phyloP scores from a whole-genome alignment of 1,140 invertebrate genomes.

The Drosophila fuyamai region DNA sequence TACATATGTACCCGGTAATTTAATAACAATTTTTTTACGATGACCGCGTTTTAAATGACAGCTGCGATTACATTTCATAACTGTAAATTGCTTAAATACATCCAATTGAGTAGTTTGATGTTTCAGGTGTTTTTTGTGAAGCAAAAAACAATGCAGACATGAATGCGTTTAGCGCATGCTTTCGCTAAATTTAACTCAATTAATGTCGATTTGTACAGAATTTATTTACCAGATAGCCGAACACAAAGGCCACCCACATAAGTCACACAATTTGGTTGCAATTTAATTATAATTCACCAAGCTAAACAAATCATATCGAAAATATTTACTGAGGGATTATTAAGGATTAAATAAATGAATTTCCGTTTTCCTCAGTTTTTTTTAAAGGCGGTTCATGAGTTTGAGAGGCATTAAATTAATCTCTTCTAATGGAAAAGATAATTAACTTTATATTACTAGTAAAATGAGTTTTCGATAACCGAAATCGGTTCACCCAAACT shows the following conservation, averaged over 20 bases:
- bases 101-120: not conserved
- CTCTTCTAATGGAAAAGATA: too few species aligned
- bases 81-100: constrained; percentile 1
- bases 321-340: too few species aligned
- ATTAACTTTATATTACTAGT: too few species aligned
- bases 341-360: too few species aligned
- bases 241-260: too few species aligned
- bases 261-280: not conserved
- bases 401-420: too few species aligned
- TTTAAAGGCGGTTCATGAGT: too few species aligned
- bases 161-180: not conserved
- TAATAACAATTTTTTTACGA: constrained; percentile 3
- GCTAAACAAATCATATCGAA: not conserved
- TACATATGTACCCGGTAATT: not conserved
- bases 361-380: too few species aligned
- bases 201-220: constrained; percentile 3
- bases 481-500: too few species aligned
- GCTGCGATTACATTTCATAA: constrained; percentile 8
- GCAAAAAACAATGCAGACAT: constrained; percentile 6
- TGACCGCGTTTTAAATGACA: not conserved
- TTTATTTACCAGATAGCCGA: not conserved
- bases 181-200: constrained; percentile 17
- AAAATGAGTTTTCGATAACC: too few species aligned
- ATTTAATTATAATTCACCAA: constrained; percentile 2
- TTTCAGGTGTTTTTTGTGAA: not conserved